Evolutionary conservation across 1,140 invertebrate species (phyloP).

Genomic region (Chelonus insularis): DNA sequence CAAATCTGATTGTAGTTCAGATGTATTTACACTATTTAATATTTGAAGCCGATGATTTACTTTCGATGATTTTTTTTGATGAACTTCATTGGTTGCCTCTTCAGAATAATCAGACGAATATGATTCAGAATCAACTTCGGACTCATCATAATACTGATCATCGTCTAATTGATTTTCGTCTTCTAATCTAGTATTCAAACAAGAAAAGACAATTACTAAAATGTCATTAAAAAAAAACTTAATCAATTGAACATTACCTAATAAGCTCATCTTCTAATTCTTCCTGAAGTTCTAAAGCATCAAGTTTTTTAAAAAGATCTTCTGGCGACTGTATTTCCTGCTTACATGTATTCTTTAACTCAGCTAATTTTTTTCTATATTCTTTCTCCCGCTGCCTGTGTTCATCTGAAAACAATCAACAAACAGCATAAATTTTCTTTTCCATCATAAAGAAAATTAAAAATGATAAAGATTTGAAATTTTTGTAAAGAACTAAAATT

Average conservation of each 20-base stretch:
- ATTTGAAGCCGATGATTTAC: conserved; percentile 16
- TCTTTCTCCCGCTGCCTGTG: conserved; percentile 60
- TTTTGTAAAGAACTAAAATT: no score
- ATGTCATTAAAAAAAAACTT: conserved; percentile 3
- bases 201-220: no score
- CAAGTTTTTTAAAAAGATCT: conserved; percentile 58
- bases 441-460: no score
- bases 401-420: conserved; percentile 44
- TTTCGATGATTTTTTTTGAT: conserved; percentile 29
- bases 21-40: conserved; percentile 22
- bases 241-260: conserved; percentile 37
- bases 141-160: conserved; percentile 36
- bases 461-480: no score
- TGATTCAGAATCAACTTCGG: conserved; percentile 32
- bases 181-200: no score
- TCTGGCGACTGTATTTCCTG: conserved; percentile 49
- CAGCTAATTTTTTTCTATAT: conserved; percentile 54
- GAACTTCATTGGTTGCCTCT: conserved; percentile 25
- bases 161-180: conserved; percentile 32
- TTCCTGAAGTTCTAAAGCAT: conserved; percentile 63
- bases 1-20: conserved; percentile 5
- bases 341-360: conserved; percentile 47
- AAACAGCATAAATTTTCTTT: no score
- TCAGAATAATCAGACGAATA: conserved; percentile 28
- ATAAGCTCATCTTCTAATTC: conserved; percentile 58